Percentiles rank a stretch among this genome's conserved stretches.
Conservation (phyloP, 2,113 vertebrate species). For the Neotoma lepida region DNA sequence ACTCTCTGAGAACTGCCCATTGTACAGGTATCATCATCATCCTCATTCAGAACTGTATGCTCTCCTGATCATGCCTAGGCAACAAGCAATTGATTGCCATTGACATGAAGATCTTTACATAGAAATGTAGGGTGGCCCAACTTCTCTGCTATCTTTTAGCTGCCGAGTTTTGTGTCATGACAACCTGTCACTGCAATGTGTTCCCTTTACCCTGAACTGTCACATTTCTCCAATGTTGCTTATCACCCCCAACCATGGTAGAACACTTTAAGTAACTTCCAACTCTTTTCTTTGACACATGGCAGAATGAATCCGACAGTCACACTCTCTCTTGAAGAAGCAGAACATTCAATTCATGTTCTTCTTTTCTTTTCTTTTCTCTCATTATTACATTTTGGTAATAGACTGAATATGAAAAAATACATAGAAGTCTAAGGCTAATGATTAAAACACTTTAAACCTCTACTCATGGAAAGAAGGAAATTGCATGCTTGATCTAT, state of each 20-base stretch:
- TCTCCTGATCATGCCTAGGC: not conserved
- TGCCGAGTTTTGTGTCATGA: not conserved
- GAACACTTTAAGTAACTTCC: not conserved
- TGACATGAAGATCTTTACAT: not conserved
- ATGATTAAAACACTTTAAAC: slow-evolving; percentile 69
- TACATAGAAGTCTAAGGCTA: slow-evolving; percentile 13
- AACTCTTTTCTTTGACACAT: not conserved
- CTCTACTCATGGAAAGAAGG: slow-evolving; percentile 3
- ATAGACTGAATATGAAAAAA: slow-evolving; percentile 23
- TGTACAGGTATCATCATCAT: not conserved
- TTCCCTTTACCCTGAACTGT: not conserved
- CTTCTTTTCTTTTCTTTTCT: not conserved
- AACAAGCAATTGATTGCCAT: not conserved
- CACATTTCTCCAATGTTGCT: not conserved
- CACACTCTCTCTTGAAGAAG: not conserved
- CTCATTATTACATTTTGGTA: slow-evolving; percentile 53
- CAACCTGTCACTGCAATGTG: not conserved
- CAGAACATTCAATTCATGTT: not conserved
- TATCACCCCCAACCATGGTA: not conserved
- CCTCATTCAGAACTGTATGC: not conserved
- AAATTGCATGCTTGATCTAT: slow-evolving; percentile 57
- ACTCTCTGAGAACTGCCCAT: not conserved
- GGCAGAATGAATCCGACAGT: not conserved
- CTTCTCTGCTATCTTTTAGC: not conserved
- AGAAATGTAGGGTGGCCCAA: not conserved